Base-by-base conservation (phyloP, 2,797 vertebrate species). In the Dromococcyx pavoninus region DNA sequence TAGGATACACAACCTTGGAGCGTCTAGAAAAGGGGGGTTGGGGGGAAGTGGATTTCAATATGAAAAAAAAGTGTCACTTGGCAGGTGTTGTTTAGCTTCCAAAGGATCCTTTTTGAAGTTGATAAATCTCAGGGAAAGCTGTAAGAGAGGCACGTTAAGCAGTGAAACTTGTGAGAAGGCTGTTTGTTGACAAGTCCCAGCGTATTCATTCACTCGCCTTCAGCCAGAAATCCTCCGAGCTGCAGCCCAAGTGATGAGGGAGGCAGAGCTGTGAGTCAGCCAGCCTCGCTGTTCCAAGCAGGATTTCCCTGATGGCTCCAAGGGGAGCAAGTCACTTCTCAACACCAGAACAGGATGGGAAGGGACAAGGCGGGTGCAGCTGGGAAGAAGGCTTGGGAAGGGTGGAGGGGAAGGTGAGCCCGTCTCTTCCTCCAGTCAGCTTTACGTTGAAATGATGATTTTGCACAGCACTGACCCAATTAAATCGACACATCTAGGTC, bases 121-220 rank as follows among this genome's bases (percentile, higher is more conserved):
- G 73, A 32, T 73, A 35, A 18, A 57, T 77, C 71, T 83, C 64
- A 50, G 69, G 33, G 75, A 22, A 74, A 43, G 58, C 43, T 86
- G 44, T 54, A 62, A 76, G 76, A 82, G 43, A 67, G 46, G 35
- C 19, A 10, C 11, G 39, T 27, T 54, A 64, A 60, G 69, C 44
- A 62, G 70, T 2, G 4, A 23, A 79, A 25, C 73, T 50, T 50
- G 5, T 13, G 66, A 94, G 66, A 6, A 0, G 78, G 44, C 62
- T 65, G 37, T 75, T 90, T 79, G 70, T 86, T 96, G 89, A 86
- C 90, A 94, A 86, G 89, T 93, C 83, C 60, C 80, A 90, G 67
- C 48, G 2, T 72, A 91, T 81, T 92, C 64, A 19, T 81, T 73
- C 92, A 30, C 66, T 80, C 14, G 39, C 32, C 53, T 82, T 84